phyloP scores from a whole-genome alignment of 2,888 invertebrate genomes.

The Campoplex capitator region DNA sequence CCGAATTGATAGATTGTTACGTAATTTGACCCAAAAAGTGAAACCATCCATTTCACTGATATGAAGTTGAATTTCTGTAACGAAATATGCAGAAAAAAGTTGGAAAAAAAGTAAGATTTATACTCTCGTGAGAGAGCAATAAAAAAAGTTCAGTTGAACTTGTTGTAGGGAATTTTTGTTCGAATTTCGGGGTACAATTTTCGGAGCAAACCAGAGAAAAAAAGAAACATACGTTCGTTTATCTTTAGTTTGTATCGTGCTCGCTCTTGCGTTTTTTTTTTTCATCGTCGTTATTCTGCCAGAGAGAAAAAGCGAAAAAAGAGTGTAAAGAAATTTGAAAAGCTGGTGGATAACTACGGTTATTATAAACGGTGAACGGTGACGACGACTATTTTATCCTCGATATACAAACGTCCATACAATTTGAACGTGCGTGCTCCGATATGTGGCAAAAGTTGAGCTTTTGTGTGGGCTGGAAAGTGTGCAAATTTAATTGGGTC shows the following conservation, averaged over 20 bases:
- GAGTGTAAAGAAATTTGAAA: constrained; percentile 8
- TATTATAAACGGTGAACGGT: neutral
- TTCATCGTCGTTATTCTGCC: neutral
- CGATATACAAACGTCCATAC: neutral
- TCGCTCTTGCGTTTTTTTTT: neutral
- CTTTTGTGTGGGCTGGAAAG: constrained; percentile 38
- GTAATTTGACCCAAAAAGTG: neutral
- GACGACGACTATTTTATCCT: neutral
- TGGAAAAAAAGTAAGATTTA: neutral
- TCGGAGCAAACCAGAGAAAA: neutral
- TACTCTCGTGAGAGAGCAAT: neutral
- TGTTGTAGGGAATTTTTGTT: too few species aligned
- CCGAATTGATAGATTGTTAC: neutral
- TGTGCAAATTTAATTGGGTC: constrained; percentile 67
- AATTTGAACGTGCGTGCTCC: constrained; percentile 19
- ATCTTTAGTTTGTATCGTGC: neutral
- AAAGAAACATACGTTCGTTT: neutral
- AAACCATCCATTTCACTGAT: neutral
- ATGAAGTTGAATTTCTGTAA: neutral
- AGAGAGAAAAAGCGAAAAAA: neutral
- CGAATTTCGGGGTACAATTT: too few species aligned
- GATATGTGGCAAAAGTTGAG: constrained; percentile 28
- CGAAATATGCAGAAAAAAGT: neutral
- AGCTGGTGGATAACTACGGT: neutral
- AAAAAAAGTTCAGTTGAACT: neutral